Evolutionary conservation across 2,888 invertebrate species (phyloP).

Genomic region (Epinotia bilunana): DNA sequence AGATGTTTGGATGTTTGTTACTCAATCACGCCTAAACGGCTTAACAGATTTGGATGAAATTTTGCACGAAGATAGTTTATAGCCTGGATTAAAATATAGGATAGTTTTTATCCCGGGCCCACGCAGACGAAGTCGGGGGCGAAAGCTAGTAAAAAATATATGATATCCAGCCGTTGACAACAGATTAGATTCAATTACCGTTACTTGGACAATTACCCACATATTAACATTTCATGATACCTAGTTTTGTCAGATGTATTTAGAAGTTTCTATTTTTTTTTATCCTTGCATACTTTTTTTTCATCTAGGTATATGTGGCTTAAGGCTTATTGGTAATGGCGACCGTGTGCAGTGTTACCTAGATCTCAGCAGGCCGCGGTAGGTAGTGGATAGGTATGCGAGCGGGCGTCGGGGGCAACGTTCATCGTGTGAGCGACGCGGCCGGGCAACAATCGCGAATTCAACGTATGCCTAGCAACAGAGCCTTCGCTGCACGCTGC

Average conservation of each 20-base stretch:
- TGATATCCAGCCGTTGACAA: slow-evolving; percentile 36
- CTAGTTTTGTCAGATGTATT: neutral
- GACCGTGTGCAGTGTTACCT: slow-evolving; percentile 51
- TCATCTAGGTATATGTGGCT: neutral
- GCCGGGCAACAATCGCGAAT: slow-evolving; percentile 78
- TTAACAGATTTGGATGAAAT: too few relatives aligned
- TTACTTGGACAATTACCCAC: slow-evolving; percentile 12
- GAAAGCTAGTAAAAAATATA: too few relatives aligned
- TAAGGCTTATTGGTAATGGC: slow-evolving; percentile 37
- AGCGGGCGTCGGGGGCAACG: slow-evolving; percentile 74
- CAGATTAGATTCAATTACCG: slow-evolving; percentile 30
- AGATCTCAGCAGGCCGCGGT: slow-evolving; percentile 47
- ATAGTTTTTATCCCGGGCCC: too few relatives aligned
- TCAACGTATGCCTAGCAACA: slow-evolving; percentile 80
- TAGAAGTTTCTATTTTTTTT: too few relatives aligned
- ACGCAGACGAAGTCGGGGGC: too few relatives aligned
- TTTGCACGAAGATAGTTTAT: too few relatives aligned
- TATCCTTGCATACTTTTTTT: neutral
- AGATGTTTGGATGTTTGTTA: too few relatives aligned
- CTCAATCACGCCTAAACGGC: too few relatives aligned
- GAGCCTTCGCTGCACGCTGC: slow-evolving; percentile 64
- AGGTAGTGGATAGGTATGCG: slow-evolving; percentile 52
- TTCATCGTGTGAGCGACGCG: slow-evolving; percentile 82
- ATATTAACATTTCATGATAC: neutral
- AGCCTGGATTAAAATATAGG: too few relatives aligned